A percentile compares a stretch with the other conserved stretches of the same genome.
These are phyloP conservation scores for Clarias batrachus DNA, from an alignment of 2,113 vertebrate genomes.

Conservation along the genomic window DNA sequence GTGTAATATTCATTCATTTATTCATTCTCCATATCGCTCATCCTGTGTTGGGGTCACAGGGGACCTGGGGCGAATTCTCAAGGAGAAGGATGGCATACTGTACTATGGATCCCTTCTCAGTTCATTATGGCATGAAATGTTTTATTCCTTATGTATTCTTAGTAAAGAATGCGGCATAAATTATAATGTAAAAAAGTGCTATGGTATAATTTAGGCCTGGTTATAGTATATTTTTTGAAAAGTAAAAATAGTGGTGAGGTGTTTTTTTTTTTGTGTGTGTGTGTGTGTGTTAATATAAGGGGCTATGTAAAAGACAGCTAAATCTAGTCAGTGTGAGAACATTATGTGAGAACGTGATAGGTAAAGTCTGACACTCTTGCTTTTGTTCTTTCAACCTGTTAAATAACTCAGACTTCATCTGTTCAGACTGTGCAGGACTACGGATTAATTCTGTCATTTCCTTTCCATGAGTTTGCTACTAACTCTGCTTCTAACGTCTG, in stretches of 20 bases:
- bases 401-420: constrained; percentile 22
- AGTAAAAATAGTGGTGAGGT: neutral
- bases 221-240: neutral
- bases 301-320: neutral
- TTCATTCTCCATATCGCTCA: too few relatives aligned
- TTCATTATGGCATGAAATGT: neutral
- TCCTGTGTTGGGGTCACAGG: too few relatives aligned
- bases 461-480: neutral
- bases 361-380: neutral
- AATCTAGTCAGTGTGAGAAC: neutral
- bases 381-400: constrained; percentile 1
- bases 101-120: neutral
- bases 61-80: neutral
- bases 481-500: neutral
- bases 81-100: neutral
- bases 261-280: neutral
- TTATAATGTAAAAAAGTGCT: neutral
- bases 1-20: neutral
- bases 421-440: neutral
- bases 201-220: neutral
- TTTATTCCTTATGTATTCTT: neutral
- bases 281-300: neutral
- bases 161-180: neutral
- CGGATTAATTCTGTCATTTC: neutral
- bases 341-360: neutral